A percentile compares a stretch with the other conserved stretches of the same genome.
phyloP scores from a whole-genome alignment of 2,888 invertebrate genomes.

The Drosophila silvestris region DNA sequence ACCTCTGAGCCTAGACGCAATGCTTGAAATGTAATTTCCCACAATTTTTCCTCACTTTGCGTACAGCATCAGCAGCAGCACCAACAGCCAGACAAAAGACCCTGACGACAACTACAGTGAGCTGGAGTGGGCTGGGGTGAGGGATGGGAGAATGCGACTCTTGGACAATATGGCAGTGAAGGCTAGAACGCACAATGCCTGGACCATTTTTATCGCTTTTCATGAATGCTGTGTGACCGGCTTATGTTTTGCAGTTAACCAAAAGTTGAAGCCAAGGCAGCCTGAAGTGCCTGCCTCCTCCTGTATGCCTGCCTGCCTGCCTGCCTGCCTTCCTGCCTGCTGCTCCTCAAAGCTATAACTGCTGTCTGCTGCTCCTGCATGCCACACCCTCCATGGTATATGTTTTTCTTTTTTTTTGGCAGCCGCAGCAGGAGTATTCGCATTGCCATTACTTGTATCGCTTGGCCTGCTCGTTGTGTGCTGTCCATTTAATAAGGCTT shows the following conservation, averaged over 20 bases:
- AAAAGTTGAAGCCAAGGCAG: conserved; percentile 52
- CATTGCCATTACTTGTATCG: conserved; percentile 64
- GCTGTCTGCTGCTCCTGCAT: neutral
- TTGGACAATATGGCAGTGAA: conserved; percentile 68
- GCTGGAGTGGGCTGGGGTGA: neutral
- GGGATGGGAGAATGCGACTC: conserved; percentile 43
- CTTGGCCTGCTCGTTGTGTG: conserved; percentile 25
- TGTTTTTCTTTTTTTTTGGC: conserved; percentile 28
- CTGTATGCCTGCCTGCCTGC: conserved; percentile 3
- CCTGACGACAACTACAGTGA: conserved; percentile 22
- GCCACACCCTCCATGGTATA: conserved; percentile 4
- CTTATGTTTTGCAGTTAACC: conserved; percentile 79
- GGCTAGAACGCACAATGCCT: conserved; percentile 59
- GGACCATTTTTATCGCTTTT: conserved; percentile 80
- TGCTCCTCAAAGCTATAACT: neutral
- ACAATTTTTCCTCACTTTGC: conserved; percentile 81
- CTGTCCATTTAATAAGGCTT: conserved; percentile 72
- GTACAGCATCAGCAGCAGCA: conserved; percentile 44
- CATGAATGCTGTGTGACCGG: conserved; percentile 68
- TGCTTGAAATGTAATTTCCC: conserved; percentile 78
- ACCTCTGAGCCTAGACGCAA: conserved; percentile 29
- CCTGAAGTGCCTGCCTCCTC: conserved; percentile 45
- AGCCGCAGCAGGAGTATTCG: conserved; percentile 29
- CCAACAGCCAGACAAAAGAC: conserved; percentile 60
- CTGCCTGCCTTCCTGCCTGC: neutral